phyloP scores from a whole-genome alignment of 2,113 vertebrate species.

The Python bivittatus region DNA sequence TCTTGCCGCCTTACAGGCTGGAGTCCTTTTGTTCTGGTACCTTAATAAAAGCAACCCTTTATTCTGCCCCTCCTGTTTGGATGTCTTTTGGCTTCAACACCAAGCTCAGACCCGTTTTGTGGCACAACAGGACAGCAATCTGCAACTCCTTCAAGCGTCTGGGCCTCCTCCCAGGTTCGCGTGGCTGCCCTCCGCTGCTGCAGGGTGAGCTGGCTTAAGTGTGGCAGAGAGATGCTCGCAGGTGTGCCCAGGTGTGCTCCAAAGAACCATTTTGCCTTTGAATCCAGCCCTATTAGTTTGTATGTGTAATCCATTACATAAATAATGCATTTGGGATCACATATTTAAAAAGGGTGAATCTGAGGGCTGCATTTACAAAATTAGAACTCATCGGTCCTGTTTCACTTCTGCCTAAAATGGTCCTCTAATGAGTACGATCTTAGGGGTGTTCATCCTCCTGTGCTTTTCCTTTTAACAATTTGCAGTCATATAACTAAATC shows the following conservation, averaged over 20 bases:
- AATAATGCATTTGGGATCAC: not conserved
- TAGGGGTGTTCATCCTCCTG: not conserved
- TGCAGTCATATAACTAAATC: conserved; percentile 39
- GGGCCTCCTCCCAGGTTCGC: not conserved
- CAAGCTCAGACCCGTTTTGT: too few relatives aligned
- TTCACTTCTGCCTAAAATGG: not conserved
- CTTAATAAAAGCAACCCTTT: too few relatives aligned
- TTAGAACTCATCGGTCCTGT: not conserved
- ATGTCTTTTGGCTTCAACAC: too few relatives aligned
- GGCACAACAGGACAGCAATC: too few relatives aligned
- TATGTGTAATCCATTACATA: not conserved
- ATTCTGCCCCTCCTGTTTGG: too few relatives aligned
- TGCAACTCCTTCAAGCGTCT: not conserved
- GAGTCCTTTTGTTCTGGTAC: too few relatives aligned
- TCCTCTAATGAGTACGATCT: not conserved
- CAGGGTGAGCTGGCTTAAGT: not conserved
- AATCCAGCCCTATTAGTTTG: not conserved
- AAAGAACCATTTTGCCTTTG: not conserved
- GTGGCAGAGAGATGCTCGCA: not conserved
- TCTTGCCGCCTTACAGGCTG: too few relatives aligned
- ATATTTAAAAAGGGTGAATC: not conserved
- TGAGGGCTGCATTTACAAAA: not conserved
- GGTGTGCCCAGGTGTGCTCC: not conserved
- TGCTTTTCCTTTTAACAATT: not conserved
- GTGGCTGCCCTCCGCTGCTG: not conserved